phyloP scores from a whole-genome alignment of 2,113 vertebrate species.

The Upupa epops region DNA sequence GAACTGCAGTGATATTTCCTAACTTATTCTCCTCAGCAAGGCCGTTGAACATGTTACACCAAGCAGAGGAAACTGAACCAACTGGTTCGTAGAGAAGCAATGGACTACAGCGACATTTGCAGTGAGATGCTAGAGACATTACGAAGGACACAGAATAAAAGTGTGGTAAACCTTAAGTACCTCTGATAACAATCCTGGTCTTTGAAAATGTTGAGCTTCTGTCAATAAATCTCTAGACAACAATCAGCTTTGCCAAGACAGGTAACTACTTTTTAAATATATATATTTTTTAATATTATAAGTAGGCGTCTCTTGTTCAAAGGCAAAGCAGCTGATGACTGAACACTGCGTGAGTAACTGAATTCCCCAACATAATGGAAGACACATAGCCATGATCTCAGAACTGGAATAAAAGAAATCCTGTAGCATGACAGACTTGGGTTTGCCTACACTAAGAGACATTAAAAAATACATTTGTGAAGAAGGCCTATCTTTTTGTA shows the following conservation, averaged over 20 bases:
- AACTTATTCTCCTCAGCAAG: background rate
- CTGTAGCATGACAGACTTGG: background rate
- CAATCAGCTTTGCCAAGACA: background rate
- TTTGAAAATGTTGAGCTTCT: background rate
- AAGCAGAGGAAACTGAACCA: background rate
- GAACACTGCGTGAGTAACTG: background rate
- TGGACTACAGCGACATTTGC: background rate
- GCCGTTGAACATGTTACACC: background rate
- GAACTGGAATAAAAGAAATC: background rate
- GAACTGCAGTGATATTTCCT: background rate
- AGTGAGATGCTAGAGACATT: background rate
- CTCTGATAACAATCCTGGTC: background rate
- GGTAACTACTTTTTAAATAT: background rate
- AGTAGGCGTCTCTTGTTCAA: background rate
- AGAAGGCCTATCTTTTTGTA: too few relatives aligned
- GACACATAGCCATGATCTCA: background rate
- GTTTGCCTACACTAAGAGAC: background rate
- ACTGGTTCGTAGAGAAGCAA: background rate
- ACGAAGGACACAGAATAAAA: background rate
- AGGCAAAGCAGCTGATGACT: background rate
- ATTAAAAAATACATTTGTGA: background rate
- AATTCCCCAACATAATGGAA: background rate
- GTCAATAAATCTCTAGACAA: background rate
- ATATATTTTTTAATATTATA: background rate
- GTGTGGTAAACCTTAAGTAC: background rate